Evolutionary conservation across 2,113 vertebrate genomes (phyloP), one percentile per base, ranked within the genome.

Genomic region (Nanorana parkeri): DNA sequence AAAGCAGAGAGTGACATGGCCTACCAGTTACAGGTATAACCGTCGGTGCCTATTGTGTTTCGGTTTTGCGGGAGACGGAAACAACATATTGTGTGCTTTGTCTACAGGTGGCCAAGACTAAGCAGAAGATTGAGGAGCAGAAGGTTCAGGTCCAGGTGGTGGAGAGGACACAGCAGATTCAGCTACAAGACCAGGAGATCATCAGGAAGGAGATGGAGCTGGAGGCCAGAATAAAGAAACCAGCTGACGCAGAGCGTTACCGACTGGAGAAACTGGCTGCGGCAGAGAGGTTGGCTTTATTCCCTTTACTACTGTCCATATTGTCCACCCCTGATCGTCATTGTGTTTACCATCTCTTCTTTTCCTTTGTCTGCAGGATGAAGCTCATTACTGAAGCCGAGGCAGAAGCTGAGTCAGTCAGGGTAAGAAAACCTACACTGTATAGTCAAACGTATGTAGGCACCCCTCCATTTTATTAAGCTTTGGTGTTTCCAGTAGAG

Each of bases 101-200:
- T 20, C 60, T 26, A 1, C 23, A 97, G 96, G 96, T 97, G 87
- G 96, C 96, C 68, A 97, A 96, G 90, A 97, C 96, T 0, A 97
- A 97, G 91, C 96, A 97, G 91, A 92, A 91, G 81, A 97, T 97
- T 0, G 96, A 97, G 90, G 96, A 97, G 83, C 95, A 97, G 90
- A 94, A 91, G 78, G 96, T 97, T 87, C 96, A 97, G 90, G 88
- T 97, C 65, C 91, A 95, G 89, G 96, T 97, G 86, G 95, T 97
- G 87, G 96, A 97, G 88, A 92, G 96, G 0, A 76, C 93, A 1
- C 96, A 97, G 92, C 96, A 97, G 94, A 96, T 97, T 85, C 89
- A 89, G 4, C 91, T 97, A 76, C 96, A 97, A 91, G 96, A 96
- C 80, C 96, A 97, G 91, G 96, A 97, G 87, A 96, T 97, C 76